These are phyloP conservation scores for Drosophila elegans DNA, from an alignment of 1,140 invertebrate species.

Conservation along the genomic window DNA sequence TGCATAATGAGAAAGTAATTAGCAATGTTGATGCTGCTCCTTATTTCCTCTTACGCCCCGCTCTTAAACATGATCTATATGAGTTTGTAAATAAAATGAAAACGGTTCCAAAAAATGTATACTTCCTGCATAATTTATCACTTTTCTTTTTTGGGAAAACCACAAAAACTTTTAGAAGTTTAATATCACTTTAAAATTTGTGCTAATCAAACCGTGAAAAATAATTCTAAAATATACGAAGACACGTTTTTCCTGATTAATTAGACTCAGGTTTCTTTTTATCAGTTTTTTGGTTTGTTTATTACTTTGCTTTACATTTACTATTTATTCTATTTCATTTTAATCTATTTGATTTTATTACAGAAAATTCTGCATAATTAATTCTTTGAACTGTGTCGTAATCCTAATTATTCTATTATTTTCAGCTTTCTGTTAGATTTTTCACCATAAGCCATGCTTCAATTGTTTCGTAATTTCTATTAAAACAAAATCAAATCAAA, in stretches of 20 bases:
- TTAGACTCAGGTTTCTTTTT: too few species aligned
- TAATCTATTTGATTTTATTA: background rate
- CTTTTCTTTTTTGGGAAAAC: background rate
- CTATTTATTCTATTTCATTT: background rate
- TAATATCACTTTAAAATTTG: background rate
- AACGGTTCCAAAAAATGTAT: background rate
- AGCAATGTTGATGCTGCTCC: slow-evolving; percentile 70
- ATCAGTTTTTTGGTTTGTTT: background rate
- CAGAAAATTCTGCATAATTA: slow-evolving; percentile 1
- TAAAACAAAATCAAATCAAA: slow-evolving; percentile 12
- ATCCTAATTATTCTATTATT: slow-evolving; percentile 5
- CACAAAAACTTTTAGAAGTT: background rate
- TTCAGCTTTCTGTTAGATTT: slow-evolving; percentile 3
- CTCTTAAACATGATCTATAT: slow-evolving; percentile 34
- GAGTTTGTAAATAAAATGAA: slow-evolving; percentile 19
- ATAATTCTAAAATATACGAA: too few species aligned
- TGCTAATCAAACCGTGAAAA: too few species aligned
- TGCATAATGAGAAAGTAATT: slow-evolving; percentile 84
- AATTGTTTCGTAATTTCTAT: background rate
- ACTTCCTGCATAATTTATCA: slow-evolving; percentile 1
- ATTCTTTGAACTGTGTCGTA: slow-evolving; percentile 1
- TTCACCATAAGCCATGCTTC: slow-evolving; percentile 3
- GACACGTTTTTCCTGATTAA: too few species aligned
- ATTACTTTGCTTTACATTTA: background rate
- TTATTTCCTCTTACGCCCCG: slow-evolving; percentile 28